Base-by-base conservation (phyloP, 2,113 vertebrate species). In the Fulmarus glacialis region DNA sequence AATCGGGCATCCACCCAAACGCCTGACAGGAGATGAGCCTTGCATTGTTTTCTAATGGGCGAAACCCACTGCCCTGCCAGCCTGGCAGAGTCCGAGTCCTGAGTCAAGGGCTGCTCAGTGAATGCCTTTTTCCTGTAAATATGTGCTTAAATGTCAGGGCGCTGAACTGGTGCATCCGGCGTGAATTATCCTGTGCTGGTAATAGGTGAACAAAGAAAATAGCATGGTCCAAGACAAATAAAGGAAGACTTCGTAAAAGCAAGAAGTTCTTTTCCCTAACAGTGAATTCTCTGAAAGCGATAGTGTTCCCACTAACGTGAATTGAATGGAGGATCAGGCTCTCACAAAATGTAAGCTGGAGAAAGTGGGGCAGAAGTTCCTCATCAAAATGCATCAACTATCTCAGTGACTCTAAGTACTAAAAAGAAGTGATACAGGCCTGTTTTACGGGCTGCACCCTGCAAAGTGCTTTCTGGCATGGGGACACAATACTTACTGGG, bases 101-200 rank as follows among this genome's bases (percentile, higher is more conserved):
- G 30, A 78, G 27, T 38, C 32, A 70, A 90, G 45, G 17, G 34
- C 86, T 81, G 47, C 60, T 72, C 56, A 48, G 13, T 24, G 47
- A 87, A 47, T 48, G 36, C 40, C 56, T 73, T 84, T 84, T 87
- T 81, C 77, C 89, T 92, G 47, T 84, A 90, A 94, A 75, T 75
- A 50, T 2, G 20, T 47, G n/a, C 36, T 81, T 92, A 89, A 91
- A 82, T 60, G 52, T 19, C 56, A 79, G 64, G 27, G 43, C 2
- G 9, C 29, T 67, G 36, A 84, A 47, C 45, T 75, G n/a, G 19
- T 63, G 43, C 23, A 17, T 87, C 45, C 1, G 0, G 36, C 43
- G 71, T 84, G 26, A 78, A 40, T 81, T 78, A 45, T 36, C 48
- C 43, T 40, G 52, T 47, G 36, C n/a, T 89, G 43, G 8, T 72